Evolutionary conservation across 2,113 vertebrate genomes (phyloP).

Genomic region (Brevimyrus niger): DNA sequence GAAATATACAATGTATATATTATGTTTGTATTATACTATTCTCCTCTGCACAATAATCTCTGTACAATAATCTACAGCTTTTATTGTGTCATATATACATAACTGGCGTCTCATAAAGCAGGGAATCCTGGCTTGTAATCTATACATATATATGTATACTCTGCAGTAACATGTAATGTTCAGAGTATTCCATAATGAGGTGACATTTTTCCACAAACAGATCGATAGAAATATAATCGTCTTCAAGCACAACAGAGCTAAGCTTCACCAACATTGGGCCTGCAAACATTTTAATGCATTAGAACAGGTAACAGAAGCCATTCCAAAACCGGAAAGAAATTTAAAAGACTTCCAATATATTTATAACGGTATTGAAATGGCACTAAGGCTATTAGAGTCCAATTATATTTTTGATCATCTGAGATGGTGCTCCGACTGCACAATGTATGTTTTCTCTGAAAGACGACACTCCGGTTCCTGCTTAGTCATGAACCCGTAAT

Average conservation of each 20-base stretch:
- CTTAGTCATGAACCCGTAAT: conserved; percentile 15
- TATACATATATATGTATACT: neutral
- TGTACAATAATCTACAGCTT: neutral
- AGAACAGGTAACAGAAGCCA: neutral
- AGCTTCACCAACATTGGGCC: neutral
- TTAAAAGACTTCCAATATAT: neutral
- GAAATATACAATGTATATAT: neutral
- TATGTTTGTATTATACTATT: neutral
- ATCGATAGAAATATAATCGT: neutral
- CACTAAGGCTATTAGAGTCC: neutral
- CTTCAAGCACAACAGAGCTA: neutral
- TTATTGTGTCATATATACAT: neutral
- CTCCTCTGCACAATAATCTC: neutral
- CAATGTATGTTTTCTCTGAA: neutral
- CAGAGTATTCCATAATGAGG: neutral
- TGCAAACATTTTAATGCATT: neutral
- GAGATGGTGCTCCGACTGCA: neutral
- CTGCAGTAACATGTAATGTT: neutral
- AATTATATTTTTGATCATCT: neutral
- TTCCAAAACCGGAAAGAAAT: neutral
- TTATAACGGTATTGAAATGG: neutral
- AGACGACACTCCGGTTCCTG: neutral
- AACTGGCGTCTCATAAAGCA: neutral
- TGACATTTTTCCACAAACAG: neutral
- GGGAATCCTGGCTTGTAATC: neutral